Evolutionary conservation across 2,113 vertebrate species (phyloP), one percentile per base, ranked within the genome.

Genomic region (Puffinus mauretanicus): DNA sequence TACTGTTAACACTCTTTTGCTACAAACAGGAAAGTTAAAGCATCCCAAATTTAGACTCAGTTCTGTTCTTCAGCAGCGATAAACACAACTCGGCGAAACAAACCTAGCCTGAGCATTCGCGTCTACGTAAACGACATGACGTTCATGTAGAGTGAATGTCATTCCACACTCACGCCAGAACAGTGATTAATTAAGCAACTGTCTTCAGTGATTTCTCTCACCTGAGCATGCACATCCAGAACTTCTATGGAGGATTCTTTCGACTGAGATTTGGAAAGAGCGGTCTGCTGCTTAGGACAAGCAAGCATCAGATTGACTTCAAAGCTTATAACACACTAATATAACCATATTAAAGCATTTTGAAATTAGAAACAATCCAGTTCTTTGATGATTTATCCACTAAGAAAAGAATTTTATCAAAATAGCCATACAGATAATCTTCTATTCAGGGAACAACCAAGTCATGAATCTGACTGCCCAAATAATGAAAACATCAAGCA

Each of bases 141-240:
- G 0, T 38, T 73, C 67, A n/a, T 7, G 51, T 25, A 42, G 46
- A 94, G 24, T 49, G 36, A 95, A 54, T 58, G 76, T 29, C 88
- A 88, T 55, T 73, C 60, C 42, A 25, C 0, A 1, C 52, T 80
- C 55, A 54, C 18, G 26, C 70, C 62, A 92, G 67, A 83, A 83
- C 38, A 70, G 76, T 36, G 46, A 94, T 90, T 94, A 96, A 94
- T 80, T 92, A 92, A 94, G 79, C 75, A 94, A 88, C 47, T 34
- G 51, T 51, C 79, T 86, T 60, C 60, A 83, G 40, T 25, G n/a
- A 86, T 78, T 95, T 81, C 60, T 83, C 85, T 83, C 79, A 94
- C 58, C 71, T 88, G 32, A 81, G 34, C 51, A 67, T 15, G 29
- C 15, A 82, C 17, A 49, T 46, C 51, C 67, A 82, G 36, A 81